Base-by-base conservation (phyloP, 2,888 invertebrate genomes). In the Bursaphelenchus okinawaensis region DNA sequence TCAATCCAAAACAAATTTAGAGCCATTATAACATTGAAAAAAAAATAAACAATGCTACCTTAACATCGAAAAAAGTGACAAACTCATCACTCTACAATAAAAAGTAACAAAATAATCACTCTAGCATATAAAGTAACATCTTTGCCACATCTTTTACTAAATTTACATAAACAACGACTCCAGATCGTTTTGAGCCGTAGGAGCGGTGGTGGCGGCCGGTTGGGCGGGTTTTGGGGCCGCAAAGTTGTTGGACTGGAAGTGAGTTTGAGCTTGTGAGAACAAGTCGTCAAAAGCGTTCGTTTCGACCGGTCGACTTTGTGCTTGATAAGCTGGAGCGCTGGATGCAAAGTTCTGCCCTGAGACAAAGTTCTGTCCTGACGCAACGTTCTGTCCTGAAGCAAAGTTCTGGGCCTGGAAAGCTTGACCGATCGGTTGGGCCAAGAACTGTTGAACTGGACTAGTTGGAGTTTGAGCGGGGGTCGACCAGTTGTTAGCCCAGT, bases 141-240 rank as follows among this genome's bases (percentile, higher is more conserved):
- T n/a, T n/a, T n/a, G n/a, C n/a, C n/a, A n/a, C n/a, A n/a, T n/a
- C n/a, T n/a, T n/a, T n/a, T n/a, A n/a, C n/a, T n/a, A n/a, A 24
- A 27, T 26, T 59, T 27, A 59, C 60, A 59, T 59, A 23, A 59
- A 59, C 59, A 59, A 40, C 12, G 60, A 59, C 22, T 59, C 60
- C 60, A 59, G 52, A 20, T 59, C 60, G 12, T 59, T 31, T 20
- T 59, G 60, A n/a, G 60, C 60, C 20, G 19, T 20, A 9, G 60
- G 23, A 4, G 27, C 52, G 12, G 40, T 29, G 4, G 60, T 59
- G 29, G 19, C 24, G 27, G 26, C 27, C 1, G 56, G 27, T 4
- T 19, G 26, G n/a, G 20, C 24, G 4, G 56, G 20, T 19, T 19
- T 20, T 4, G 56, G 26, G 20, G 51, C 60, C 19, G 60, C 20